A percentile compares a stretch with the other conserved stretches of the same genome.
phyloP scores from a whole-genome alignment of 1,140 invertebrate genomes.

The Drosophila yakuba region DNA sequence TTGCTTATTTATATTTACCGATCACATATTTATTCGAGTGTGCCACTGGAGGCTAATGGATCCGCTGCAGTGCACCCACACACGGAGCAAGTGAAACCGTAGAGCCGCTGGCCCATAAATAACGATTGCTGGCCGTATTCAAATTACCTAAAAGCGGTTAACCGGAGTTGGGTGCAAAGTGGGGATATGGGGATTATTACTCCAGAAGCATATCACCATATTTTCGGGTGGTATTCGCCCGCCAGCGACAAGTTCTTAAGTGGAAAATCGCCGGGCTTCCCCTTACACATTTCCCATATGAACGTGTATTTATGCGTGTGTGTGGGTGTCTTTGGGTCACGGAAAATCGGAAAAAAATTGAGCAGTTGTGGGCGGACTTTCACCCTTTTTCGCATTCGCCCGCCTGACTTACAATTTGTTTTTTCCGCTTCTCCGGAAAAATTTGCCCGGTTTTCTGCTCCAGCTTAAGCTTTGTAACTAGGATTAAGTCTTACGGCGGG shows the following conservation, averaged over 20 bases:
- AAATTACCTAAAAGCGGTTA: constrained; percentile 60
- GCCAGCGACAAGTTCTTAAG: constrained; percentile 66
- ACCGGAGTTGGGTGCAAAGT: constrained; percentile 7
- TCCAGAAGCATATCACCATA: constrained; percentile 9
- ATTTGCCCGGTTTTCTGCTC: neutral
- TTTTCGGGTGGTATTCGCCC: constrained; percentile 40
- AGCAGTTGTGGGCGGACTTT: neutral
- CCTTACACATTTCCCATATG: constrained; percentile 11
- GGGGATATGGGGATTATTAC: constrained; percentile 8
- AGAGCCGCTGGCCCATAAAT: constrained; percentile 56
- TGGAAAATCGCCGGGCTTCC: constrained; percentile 52
- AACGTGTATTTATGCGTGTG: too few species aligned
- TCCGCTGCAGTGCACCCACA: constrained; percentile 23
- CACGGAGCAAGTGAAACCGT: constrained; percentile 29
- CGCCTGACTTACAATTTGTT: constrained; percentile 51
- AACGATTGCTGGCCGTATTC: constrained; percentile 69
- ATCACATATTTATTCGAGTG: neutral
- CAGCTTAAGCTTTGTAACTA: constrained; percentile 11
- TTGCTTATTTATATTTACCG: too few species aligned
- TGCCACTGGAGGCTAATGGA: constrained; percentile 7
- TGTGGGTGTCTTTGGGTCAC: neutral
- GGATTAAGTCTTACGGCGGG: neutral
- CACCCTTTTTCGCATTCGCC: neutral
- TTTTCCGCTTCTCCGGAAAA: constrained; percentile 33
- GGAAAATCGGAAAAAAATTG: constrained; percentile 5